phyloP scores from a whole-genome alignment of 2,113 vertebrate species.

The Carassius gibelio region DNA sequence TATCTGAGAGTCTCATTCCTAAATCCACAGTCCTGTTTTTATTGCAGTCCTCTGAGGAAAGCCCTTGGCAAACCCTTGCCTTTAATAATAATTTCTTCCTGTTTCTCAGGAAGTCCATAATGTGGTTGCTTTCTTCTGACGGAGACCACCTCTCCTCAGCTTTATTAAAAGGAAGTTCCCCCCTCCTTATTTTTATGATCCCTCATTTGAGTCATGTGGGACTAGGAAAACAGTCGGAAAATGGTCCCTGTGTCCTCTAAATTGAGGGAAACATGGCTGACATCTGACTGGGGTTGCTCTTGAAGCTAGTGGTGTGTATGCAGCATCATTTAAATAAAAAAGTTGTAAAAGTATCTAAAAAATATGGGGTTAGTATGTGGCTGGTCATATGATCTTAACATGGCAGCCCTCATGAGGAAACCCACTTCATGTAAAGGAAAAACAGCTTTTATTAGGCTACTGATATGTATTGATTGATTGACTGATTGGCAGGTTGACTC shows the following conservation, averaged over 20 bases:
- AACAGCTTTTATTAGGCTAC: background rate
- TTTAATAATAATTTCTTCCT: slow-evolving; percentile 19
- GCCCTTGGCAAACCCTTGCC: slow-evolving; percentile 8
- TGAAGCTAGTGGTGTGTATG: background rate
- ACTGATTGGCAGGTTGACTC: slow-evolving; percentile 65
- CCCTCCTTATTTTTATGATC: slow-evolving; percentile 15
- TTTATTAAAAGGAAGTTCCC: slow-evolving; percentile 36
- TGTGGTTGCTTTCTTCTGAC: slow-evolving; percentile 11
- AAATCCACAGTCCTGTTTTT: slow-evolving; percentile 14
- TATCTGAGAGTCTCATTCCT: slow-evolving; percentile 14
- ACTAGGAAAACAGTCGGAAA: slow-evolving; percentile 25
- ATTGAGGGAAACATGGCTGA: background rate
- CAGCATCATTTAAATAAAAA: background rate
- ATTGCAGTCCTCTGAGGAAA: slow-evolving; percentile 18
- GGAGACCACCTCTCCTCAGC: slow-evolving; percentile 20
- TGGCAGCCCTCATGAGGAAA: too few species aligned
- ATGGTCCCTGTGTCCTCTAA: slow-evolving; percentile 1
- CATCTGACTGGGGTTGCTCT: background rate
- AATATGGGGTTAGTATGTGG: background rate
- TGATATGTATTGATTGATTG: background rate
- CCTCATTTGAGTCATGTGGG: slow-evolving; percentile 18
- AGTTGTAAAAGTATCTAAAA: background rate
- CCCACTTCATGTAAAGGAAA: too few species aligned
- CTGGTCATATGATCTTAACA: background rate
- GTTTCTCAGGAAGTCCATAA: slow-evolving; percentile 1